Evolutionary conservation across 2,888 invertebrate genomes (phyloP).

Genomic region (Athripsodes cinereus): DNA sequence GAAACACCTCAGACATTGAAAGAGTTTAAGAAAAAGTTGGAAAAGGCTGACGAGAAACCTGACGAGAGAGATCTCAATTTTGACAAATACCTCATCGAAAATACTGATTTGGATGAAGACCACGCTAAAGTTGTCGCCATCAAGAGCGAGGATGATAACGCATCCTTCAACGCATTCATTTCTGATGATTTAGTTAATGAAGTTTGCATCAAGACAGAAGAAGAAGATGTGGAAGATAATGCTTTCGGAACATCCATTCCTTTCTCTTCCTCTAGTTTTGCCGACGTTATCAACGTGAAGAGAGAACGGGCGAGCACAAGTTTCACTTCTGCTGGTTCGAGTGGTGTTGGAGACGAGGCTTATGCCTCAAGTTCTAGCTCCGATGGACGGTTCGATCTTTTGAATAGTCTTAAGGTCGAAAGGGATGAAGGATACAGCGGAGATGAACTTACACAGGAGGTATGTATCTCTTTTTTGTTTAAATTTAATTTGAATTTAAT

Average conservation of each 20-base stretch:
- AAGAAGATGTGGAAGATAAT: neutral
- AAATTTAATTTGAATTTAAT: no score
- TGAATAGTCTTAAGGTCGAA: constrained; percentile 30
- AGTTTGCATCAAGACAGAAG: constrained; percentile 38
- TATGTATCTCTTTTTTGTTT: constrained; percentile 29
- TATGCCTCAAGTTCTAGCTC: constrained; percentile 29
- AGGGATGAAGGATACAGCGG: constrained; percentile 46
- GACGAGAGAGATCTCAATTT: constrained; percentile 35
- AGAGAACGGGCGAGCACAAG: constrained; percentile 48
- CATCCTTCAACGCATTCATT: neutral
- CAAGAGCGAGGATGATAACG: neutral
- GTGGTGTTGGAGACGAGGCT: constrained; percentile 47
- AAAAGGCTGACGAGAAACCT: constrained; percentile 41
- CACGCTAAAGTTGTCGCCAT: constrained; percentile 19
- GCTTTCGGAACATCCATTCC: neutral
- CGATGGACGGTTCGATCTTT: neutral
- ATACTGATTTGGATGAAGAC: constrained; percentile 40
- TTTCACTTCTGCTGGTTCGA: constrained; percentile 46
- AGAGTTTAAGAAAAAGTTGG: constrained; percentile 41
- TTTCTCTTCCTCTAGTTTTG: neutral
- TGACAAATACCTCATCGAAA: constrained; percentile 44
- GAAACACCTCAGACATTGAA: constrained; percentile 41
- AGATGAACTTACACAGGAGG: constrained; percentile 50
- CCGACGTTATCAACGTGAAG: constrained; percentile 34
- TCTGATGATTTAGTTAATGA: neutral